Evolutionary conservation across 2,113 vertebrate genomes (phyloP).

Genomic region (Coptodon bakossiorum): DNA sequence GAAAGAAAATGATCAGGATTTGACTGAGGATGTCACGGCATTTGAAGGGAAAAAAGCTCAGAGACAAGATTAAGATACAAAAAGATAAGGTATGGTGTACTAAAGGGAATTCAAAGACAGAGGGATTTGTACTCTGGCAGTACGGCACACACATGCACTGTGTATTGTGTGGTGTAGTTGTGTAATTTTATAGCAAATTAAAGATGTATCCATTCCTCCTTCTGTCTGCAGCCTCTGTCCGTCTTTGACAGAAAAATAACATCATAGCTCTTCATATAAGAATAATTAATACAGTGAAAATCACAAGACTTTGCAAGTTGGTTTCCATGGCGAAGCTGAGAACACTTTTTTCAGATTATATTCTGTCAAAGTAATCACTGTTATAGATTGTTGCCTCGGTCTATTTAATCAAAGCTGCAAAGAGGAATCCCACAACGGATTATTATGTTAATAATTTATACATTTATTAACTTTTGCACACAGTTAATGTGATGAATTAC

Average conservation of each 20-base stretch:
- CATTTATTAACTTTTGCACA: neutral
- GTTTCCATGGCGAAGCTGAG: neutral
- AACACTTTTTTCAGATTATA: neutral
- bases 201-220: conserved; percentile 38
- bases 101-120: conserved; percentile 27
- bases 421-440: neutral
- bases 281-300: neutral
- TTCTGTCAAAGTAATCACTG: neutral
- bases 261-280: neutral
- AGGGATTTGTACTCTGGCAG: neutral
- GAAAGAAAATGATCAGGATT: neutral
- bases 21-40: neutral
- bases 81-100: neutral
- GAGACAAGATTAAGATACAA: conserved; percentile 17
- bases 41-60: neutral
- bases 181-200: conserved; percentile 22
- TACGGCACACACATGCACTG: neutral
- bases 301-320: neutral
- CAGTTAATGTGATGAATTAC: neutral
- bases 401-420: neutral
- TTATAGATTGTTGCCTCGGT: neutral
- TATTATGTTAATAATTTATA: neutral
- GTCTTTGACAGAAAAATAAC: neutral
- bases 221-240: neutral
- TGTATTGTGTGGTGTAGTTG: conserved; percentile 17